Conservation (phyloP, 2,888 invertebrate species). For the Polyommatus iphigenia region DNA sequence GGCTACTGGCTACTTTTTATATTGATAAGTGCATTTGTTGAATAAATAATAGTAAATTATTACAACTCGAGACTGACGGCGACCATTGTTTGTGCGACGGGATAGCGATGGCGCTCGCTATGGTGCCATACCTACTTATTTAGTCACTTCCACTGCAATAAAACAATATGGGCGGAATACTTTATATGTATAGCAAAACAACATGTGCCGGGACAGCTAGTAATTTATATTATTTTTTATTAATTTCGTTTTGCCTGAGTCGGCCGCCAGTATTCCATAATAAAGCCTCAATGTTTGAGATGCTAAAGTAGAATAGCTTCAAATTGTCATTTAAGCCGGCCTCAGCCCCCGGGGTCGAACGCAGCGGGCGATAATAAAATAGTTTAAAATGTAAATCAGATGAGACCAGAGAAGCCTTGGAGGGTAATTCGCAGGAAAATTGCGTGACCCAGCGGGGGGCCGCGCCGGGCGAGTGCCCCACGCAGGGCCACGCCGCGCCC, state of each 20-base stretch:
- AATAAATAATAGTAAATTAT: too few species aligned
- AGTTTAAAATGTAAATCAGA: constrained; percentile 22
- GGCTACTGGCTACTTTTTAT: too few species aligned
- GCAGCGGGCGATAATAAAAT: constrained; percentile 17
- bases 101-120: too few species aligned
- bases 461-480: neutral
- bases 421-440: constrained; percentile 5
- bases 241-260: neutral
- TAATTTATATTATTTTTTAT: neutral
- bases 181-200: too few species aligned
- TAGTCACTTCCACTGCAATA: too few species aligned
- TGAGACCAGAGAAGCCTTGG: neutral
- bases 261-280: neutral
- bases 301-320: neutral
- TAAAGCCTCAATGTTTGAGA: neutral
- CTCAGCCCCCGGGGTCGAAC: neutral
- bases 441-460: neutral
- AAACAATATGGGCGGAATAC: too few species aligned
- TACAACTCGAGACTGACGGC: too few species aligned
- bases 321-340: neutral
- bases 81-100: too few species aligned
- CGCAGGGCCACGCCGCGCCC: neutral
- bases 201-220: too few species aligned
- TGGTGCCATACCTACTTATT: too few species aligned
- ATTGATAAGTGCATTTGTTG: too few species aligned